Evolutionary conservation across 2,888 invertebrate genomes (phyloP).

Genomic region (Drosophila diplacantha): DNA sequence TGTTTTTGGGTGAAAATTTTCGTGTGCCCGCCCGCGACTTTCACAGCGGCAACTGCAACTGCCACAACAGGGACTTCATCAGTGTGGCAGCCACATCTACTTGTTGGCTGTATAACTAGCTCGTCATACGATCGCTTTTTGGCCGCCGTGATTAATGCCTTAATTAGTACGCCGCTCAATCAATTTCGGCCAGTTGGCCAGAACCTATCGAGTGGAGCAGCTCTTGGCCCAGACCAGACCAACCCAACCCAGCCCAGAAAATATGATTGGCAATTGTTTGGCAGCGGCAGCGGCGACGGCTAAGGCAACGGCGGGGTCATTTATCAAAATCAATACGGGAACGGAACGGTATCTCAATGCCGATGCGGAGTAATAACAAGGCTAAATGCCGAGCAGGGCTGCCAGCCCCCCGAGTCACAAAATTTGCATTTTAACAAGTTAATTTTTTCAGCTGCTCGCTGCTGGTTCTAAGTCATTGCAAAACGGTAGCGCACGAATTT

Average conservation of each 20-base stretch:
- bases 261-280: conserved; percentile 55
- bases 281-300: conserved; percentile 12
- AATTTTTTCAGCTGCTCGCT: conserved; percentile 59
- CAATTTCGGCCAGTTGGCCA: conserved; percentile 47
- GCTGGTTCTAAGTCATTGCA: conserved; percentile 62
- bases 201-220: conserved; percentile 30
- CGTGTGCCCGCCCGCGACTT: conserved; percentile 46
- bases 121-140: conserved; percentile 18
- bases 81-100: conserved; percentile 10
- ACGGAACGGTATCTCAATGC: conserved; percentile 59
- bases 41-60: conserved; percentile 48
- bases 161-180: conserved; percentile 60
- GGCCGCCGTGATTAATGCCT: conserved; percentile 58
- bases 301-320: conserved; percentile 42
- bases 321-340: conserved; percentile 69
- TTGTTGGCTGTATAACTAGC: conserved; percentile 8
- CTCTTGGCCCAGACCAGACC: not conserved
- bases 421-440: conserved; percentile 75
- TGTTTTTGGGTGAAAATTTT: conserved; percentile 52
- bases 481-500: conserved; percentile 74
- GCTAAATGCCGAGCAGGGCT: conserved; percentile 45
- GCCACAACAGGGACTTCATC: conserved; percentile 14
- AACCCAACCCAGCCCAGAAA: conserved; percentile 43
- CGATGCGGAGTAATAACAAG: conserved; percentile 51
- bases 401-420: conserved; percentile 49